A percentile compares a stretch with the other conserved stretches of the same genome.
Conservation (phyloP, 2,888 invertebrate genomes). For the Pristionchus entomophagus region DNA sequence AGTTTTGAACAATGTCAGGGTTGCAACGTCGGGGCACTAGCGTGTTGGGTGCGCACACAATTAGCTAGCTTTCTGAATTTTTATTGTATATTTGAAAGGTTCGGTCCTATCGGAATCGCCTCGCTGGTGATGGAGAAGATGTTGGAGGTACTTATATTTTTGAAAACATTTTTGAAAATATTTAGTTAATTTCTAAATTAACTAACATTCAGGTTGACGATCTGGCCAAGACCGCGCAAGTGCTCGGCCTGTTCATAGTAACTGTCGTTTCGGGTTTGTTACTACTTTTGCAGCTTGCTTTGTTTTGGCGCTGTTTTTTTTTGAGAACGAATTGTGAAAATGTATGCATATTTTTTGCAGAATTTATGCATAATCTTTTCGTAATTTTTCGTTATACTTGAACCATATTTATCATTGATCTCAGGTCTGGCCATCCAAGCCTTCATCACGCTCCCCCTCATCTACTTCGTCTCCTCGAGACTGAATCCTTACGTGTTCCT, state of each 20-base stretch:
- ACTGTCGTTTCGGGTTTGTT: slow-evolving; percentile 77
- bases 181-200: background rate
- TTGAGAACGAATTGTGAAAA: background rate
- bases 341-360: too few species aligned
- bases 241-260: slow-evolving; percentile 83
- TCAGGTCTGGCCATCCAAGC: slow-evolving; percentile 81
- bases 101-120: slow-evolving; percentile 84
- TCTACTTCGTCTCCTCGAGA: slow-evolving; percentile 81
- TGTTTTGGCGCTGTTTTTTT: background rate
- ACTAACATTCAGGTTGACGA: slow-evolving; percentile 37
- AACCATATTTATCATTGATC: background rate
- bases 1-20: too few species aligned
- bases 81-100: slow-evolving; percentile 78
- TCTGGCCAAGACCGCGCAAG: slow-evolving; percentile 79
- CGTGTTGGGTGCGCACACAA: too few species aligned
- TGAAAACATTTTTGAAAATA: too few species aligned
- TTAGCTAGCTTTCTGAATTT: too few species aligned
- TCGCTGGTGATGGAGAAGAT: slow-evolving; percentile 83
- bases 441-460: slow-evolving; percentile 80
- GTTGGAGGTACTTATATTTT: slow-evolving; percentile 79
- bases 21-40: too few species aligned
- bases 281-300: background rate
- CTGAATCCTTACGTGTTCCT: slow-evolving; percentile 58
- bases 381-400: too few species aligned
- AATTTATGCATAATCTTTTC: too few species aligned